These are phyloP conservation scores for Cervus canadensis DNA, from an alignment of 2,113 vertebrate species.

Conservation along the genomic window DNA sequence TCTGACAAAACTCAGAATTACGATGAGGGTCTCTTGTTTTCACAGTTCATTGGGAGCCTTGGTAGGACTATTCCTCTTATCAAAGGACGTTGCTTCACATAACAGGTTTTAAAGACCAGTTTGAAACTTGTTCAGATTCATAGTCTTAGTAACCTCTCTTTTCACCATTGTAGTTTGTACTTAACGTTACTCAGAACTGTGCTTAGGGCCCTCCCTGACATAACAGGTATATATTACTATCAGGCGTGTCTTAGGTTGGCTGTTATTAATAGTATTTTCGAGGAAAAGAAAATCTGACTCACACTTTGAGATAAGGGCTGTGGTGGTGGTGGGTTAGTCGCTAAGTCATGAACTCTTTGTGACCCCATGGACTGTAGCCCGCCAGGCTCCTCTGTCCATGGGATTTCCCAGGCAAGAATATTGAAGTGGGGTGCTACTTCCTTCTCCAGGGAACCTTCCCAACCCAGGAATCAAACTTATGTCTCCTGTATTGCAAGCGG, in stretches of 20 bases:
- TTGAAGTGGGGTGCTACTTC: neutral
- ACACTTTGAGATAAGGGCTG: neutral
- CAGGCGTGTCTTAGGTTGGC: neutral
- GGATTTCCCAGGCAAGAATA: neutral
- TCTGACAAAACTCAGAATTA: neutral
- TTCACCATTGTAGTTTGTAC: neutral
- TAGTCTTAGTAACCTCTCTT: neutral
- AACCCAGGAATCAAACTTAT: neutral
- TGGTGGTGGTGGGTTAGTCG: neutral
- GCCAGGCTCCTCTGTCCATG: neutral
- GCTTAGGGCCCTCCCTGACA: neutral
- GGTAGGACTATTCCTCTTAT: neutral
- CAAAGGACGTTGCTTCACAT: neutral
- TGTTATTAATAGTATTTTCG: neutral
- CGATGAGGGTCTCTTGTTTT: neutral
- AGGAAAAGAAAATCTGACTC: neutral
- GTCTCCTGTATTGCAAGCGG: neutral
- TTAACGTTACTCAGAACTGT: neutral
- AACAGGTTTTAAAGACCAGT: neutral
- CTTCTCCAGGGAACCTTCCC: neutral
- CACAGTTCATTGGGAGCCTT: conserved; percentile 2
- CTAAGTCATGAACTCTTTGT: neutral
- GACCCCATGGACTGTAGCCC: neutral
- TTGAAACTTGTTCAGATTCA: neutral
- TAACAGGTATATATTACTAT: neutral